A percentile compares a stretch with the other conserved stretches of the same genome.
phyloP scores from a whole-genome alignment of 2,113 vertebrate species.

The Burhinus bistriatus region DNA sequence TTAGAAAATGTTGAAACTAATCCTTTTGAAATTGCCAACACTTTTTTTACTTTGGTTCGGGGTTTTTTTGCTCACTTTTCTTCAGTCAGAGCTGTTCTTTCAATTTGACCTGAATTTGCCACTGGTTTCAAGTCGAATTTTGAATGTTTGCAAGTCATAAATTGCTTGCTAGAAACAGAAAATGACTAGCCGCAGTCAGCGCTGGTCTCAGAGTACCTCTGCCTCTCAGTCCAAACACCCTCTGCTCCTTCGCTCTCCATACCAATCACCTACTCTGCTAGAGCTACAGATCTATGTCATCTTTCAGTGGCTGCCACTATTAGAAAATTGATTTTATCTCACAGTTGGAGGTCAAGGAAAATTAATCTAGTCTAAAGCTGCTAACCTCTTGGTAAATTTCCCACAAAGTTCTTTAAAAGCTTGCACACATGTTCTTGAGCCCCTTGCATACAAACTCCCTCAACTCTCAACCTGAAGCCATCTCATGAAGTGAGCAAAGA shows the following conservation, averaged over 20 bases:
- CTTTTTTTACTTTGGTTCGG: neutral
- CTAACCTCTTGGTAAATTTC: neutral
- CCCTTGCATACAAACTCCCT: neutral
- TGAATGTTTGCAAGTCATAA: neutral
- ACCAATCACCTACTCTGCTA: neutral
- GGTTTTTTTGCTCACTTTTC: neutral
- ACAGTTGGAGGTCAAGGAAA: neutral
- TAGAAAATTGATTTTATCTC: neutral
- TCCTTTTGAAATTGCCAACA: neutral
- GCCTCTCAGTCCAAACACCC: neutral
- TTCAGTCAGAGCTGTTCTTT: neutral
- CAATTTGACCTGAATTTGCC: neutral
- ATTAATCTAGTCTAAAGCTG: neutral
- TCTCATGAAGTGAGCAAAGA: neutral
- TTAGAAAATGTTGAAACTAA: slow-evolving; percentile 2
- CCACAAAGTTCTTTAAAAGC: neutral
- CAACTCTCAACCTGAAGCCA: neutral
- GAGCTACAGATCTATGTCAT: neutral
- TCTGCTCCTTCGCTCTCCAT: neutral
- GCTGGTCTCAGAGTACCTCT: neutral
- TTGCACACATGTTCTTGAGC: neutral
- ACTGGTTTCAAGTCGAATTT: neutral
- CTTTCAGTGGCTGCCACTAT: neutral
- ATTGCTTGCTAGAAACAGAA: neutral
- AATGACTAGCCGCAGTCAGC: neutral